Evolutionary conservation across 2,113 vertebrate genomes (phyloP).

Genomic region (Phoenicopterus ruber): DNA sequence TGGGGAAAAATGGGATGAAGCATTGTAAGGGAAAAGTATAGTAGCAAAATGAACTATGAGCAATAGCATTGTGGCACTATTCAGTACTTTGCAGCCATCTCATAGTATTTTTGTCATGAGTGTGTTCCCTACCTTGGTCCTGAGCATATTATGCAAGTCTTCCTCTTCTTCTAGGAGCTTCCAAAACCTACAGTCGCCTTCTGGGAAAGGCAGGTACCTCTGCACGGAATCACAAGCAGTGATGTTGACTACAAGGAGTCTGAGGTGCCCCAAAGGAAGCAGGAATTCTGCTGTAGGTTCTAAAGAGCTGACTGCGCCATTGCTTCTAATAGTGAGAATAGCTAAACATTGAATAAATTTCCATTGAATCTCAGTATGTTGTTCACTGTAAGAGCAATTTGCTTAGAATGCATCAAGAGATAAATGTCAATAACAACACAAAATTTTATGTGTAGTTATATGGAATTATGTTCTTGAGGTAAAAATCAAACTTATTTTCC

Average conservation of each 20-base stretch:
- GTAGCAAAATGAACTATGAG: not conserved
- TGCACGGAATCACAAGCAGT: not conserved
- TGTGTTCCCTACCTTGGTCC: not conserved
- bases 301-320: not conserved
- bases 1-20: not conserved
- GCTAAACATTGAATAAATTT: not conserved
- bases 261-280: not conserved
- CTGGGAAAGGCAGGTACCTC: not conserved
- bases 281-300: not conserved
- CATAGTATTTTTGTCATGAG: accelerated
- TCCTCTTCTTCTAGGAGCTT: not conserved
- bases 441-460: not conserved
- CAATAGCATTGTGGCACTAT: not conserved
- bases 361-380: not conserved
- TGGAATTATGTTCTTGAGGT: not conserved
- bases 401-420: not conserved
- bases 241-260: not conserved
- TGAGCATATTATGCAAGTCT: not conserved
- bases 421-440: not conserved
- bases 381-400: not conserved
- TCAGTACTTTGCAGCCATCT: not conserved
- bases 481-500: not conserved
- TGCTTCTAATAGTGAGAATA: not conserved
- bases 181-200: not conserved
- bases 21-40: not conserved